Base-by-base conservation (phyloP, 2,888 invertebrate species). In the Allophyes oxyacanthae region DNA sequence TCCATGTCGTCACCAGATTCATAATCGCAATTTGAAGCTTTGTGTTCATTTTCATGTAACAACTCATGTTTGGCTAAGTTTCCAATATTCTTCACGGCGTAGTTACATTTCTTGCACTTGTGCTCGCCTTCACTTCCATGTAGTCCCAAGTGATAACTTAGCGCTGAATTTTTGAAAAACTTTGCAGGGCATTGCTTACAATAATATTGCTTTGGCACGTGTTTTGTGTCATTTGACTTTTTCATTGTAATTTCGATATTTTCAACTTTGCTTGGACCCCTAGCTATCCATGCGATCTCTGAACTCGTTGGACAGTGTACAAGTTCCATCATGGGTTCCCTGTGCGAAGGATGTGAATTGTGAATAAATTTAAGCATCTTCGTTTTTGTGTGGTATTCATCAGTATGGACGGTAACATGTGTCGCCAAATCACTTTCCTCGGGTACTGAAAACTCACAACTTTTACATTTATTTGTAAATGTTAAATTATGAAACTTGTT, bases 301-400 rank as follows among this genome's bases (percentile, higher is more conserved):
- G 87, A 84, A 11, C 86, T 85, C 2, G 72, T 72, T 30, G 84
- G 76, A 71, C 82, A 86, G 38, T 87, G 88, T 40, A 86, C 81
- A 20, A 88, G 91, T 62, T 95, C 91, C 42, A 96, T 75, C 56
- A 94, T 92, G 6, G 97, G 97, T 56, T 96, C 96, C 43, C 95
- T 95, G 80, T 96, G 95, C 33, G 95, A 92, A 0, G 95, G 89
- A 72, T 96, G 96, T 28, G 95, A 94, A 32, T 94, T 95, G 78
- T 97, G 96, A 65, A 95, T 92, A 33, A 95, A 94, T 68, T 96
- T 95, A 13, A 97, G 89, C 79, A 95, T 95, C 79, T 95, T 96
- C 6, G 97, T 96, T 82, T 96, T 95, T 26, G 97, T 96, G 83
- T 97, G 96, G 85, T 98, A 98, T 78, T 97, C 97, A 41, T 95